phyloP scores from a whole-genome alignment of 2,797 vertebrate species.

The Intellagama lesueurii region DNA sequence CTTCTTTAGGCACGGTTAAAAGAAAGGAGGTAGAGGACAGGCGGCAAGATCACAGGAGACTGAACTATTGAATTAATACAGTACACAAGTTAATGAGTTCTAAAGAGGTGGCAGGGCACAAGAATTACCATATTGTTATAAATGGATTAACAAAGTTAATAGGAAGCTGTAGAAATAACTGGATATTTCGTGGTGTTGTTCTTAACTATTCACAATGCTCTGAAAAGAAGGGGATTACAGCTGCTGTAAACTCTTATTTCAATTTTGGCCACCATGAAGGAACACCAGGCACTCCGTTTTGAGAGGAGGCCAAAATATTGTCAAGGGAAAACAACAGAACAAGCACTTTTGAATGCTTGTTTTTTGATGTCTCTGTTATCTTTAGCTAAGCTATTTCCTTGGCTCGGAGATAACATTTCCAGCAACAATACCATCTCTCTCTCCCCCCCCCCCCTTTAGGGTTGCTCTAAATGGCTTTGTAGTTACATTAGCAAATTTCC shows the following conservation, averaged over 20 bases:
- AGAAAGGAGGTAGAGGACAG: too few relatives aligned
- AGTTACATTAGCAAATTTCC: slow-evolving; percentile 22
- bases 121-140: slow-evolving; percentile 11
- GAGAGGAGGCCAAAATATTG: slow-evolving; percentile 14
- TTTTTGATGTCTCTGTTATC: slow-evolving; percentile 24
- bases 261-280: background rate
- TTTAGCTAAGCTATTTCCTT: slow-evolving; percentile 41
- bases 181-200: background rate
- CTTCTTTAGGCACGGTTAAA: too few relatives aligned
- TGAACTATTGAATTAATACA: rapidly evolving
- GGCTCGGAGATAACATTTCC: slow-evolving; percentile 21
- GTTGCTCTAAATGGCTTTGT: background rate
- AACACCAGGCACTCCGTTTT: slow-evolving; percentile 23
- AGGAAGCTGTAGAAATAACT: background rate
- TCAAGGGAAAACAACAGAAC: background rate
- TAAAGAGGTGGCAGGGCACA: background rate
- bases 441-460: background rate
- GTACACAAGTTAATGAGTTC: background rate
- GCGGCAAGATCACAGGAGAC: too few relatives aligned
- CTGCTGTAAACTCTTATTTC: background rate
- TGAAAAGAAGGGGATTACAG: background rate
- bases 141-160: slow-evolving; percentile 19
- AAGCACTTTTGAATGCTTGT: slow-evolving; percentile 29
- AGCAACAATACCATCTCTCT: background rate
- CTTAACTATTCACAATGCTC: background rate